Evolutionary conservation across 92 coral and sea anemone genomes (phyloP), one percentile per base, ranked within the genome.

Genomic region (Umimayanthus kanabou): DNA sequence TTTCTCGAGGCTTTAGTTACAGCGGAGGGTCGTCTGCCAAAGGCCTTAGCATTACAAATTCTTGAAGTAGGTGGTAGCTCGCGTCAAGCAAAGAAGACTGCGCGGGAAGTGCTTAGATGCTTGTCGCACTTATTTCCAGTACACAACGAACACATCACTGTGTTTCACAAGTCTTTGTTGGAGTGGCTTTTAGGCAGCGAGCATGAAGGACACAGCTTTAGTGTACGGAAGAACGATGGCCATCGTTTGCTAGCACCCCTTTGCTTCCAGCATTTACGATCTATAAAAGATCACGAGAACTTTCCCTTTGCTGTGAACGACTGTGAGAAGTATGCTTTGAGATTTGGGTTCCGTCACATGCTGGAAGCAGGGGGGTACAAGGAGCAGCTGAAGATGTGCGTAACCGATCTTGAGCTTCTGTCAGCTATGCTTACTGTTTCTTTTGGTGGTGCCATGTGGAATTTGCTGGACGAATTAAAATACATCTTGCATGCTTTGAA

Each of bases 81-180:
- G 4, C 82, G 86, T 43, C 37, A 85, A 82, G 77, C 15, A 6
- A 83, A 73, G 42, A 82, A 23, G 45, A 33, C 66, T 47, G 81
- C 75, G 11, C 91, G 86, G 1, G 53, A 88, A 45, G 65, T 53
- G 33, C n/a, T 82, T 42, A 83, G 55, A 49, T 57, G 72, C 57
- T 73, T 89, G 39, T 82, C 88, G 14, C 74, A 77, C 14, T n/a
- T 89, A 18, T 82, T 89, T 53, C 91, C 91, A 23, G 39, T 89
- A 30, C 86, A 89, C 53, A 64, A 83, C 83, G 81, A 89, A 57
- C 79, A 70, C 81, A 29, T 89, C 13, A 89, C 83, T 15, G 91
- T 89, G n/a, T 82, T 82, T 37, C 91, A 89, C 83, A 89, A 83
- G 49, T 89, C 91, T 26, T 49, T 89, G 73, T 29, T 49, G 23